Percentiles rank a stretch among this genome's conserved stretches.
phyloP scores from a whole-genome alignment of 2,797 vertebrate species.

The Coilia nasus region DNA sequence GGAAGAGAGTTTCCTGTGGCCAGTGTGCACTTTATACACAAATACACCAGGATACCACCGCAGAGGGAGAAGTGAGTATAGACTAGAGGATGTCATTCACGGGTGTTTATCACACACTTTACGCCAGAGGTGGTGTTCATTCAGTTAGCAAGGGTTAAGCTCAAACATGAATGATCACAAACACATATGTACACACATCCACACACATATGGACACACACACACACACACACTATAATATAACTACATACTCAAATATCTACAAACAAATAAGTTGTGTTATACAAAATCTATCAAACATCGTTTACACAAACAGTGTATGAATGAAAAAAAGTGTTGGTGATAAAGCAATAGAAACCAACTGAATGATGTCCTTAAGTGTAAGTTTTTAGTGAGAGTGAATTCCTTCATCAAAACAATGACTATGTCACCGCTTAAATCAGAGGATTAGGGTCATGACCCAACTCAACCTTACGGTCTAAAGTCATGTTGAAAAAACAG shows the following conservation, averaged over 20 bases:
- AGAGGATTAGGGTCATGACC: conserved; percentile 4
- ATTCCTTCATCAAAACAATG: not conserved
- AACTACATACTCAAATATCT: not conserved
- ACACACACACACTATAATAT: not conserved
- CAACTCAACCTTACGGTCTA: not conserved
- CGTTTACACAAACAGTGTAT: not conserved
- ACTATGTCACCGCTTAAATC: not conserved
- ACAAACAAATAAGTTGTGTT: not conserved
- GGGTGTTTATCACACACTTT: not conserved
- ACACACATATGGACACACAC: not conserved
- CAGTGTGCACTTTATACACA: not conserved
- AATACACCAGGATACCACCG: not conserved
- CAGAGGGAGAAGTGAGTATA: not conserved
- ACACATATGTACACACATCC: not conserved
- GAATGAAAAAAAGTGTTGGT: not conserved
- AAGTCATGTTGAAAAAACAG: not conserved
- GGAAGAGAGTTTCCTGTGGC: not conserved
- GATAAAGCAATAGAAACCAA: not conserved
- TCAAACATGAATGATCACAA: not conserved
- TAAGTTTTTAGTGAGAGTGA: not conserved
- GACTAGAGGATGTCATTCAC: not conserved
- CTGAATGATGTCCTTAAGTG: not conserved
- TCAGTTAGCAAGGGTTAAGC: not conserved
- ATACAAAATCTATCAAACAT: not conserved
- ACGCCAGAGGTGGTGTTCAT: not conserved